These are phyloP conservation scores for Drosophila flavopinicola DNA, from an alignment of 2,888 invertebrate genomes.

Conservation along the genomic window DNA sequence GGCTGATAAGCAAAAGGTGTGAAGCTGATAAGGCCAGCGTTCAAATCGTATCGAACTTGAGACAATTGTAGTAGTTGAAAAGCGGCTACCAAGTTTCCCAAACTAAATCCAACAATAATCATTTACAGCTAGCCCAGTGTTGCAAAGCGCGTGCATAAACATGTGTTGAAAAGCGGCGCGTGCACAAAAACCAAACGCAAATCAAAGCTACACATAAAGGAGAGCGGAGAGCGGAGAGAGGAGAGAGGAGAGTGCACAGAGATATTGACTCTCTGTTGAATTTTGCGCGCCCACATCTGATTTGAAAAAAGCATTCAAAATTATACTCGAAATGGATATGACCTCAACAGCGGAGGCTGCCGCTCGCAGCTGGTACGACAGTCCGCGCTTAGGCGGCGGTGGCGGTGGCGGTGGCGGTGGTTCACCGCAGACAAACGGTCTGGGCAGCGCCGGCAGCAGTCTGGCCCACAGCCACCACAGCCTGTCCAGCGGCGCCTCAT, in stretches of 20 bases:
- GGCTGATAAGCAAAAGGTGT: conserved; percentile 62
- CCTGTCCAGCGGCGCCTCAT: conserved; percentile 81
- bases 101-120: conserved; percentile 46
- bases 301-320: conserved; percentile 83
- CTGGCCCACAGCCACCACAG: conserved; percentile 82
- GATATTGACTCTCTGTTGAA: conserved; percentile 38
- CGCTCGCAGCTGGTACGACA: conserved; percentile 85
- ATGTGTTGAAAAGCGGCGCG: conserved; percentile 45
- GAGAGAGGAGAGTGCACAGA: conserved; percentile 24
- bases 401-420: conserved; percentile 83
- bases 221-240: background rate
- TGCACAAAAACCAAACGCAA: background rate
- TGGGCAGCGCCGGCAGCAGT: conserved; percentile 80
- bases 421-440: conserved; percentile 83
- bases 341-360: conserved; percentile 85
- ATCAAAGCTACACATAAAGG: conserved; percentile 1
- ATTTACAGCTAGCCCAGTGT: conserved; percentile 67
- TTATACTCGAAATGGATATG: conserved; percentile 85
- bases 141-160: conserved; percentile 40
- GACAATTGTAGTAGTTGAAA: conserved; percentile 34
- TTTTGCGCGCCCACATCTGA: conserved; percentile 64
- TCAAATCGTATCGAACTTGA: conserved; percentile 54
- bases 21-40: conserved; percentile 68
- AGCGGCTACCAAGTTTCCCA: conserved; percentile 21
- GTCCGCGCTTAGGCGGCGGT: conserved; percentile 84